These are phyloP conservation scores for Morone chrysops DNA, from an alignment of 2,113 vertebrate species.

Conservation along the genomic window DNA sequence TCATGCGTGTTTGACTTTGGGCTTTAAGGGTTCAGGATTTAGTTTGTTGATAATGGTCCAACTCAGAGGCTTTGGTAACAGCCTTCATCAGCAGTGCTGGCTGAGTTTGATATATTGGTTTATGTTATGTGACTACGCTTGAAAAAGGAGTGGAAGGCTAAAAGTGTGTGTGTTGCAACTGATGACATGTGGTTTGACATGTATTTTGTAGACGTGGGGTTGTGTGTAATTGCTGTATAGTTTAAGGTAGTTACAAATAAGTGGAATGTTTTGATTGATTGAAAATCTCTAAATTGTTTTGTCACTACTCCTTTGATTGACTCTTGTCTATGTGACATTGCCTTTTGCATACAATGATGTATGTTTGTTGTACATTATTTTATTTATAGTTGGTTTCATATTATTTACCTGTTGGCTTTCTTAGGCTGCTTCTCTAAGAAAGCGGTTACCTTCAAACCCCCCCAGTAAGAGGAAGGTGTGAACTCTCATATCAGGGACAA, in stretches of 20 bases:
- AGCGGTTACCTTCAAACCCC: background rate
- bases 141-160: slow-evolving; percentile 11
- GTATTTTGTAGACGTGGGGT: slow-evolving; percentile 9
- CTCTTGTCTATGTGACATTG: background rate
- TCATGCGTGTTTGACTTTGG: slow-evolving; percentile 66
- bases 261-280: slow-evolving; percentile 26
- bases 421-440: background rate
- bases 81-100: slow-evolving; percentile 43
- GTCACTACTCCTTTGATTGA: background rate
- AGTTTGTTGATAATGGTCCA: slow-evolving; percentile 67
- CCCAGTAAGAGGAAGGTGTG: slow-evolving; percentile 39
- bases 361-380: background rate
- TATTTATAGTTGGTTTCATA: slow-evolving; percentile 7
- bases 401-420: slow-evolving; percentile 12
- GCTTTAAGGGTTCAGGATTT: slow-evolving; percentile 60
- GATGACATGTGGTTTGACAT: slow-evolving; percentile 37
- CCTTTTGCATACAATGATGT: slow-evolving; percentile 17
- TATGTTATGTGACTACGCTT: slow-evolving; percentile 51
- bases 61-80: slow-evolving; percentile 52
- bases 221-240: slow-evolving; percentile 28
- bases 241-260: slow-evolving; percentile 25
- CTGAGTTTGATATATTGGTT: slow-evolving; percentile 48
- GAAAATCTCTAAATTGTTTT: slow-evolving; percentile 24
- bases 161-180: slow-evolving; percentile 26
- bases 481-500: slow-evolving; percentile 57